A percentile compares a stretch with the other conserved stretches of the same genome.
Evolutionary conservation across 2,797 vertebrate genomes (phyloP).

Genomic region (Scleropages formosus): DNA sequence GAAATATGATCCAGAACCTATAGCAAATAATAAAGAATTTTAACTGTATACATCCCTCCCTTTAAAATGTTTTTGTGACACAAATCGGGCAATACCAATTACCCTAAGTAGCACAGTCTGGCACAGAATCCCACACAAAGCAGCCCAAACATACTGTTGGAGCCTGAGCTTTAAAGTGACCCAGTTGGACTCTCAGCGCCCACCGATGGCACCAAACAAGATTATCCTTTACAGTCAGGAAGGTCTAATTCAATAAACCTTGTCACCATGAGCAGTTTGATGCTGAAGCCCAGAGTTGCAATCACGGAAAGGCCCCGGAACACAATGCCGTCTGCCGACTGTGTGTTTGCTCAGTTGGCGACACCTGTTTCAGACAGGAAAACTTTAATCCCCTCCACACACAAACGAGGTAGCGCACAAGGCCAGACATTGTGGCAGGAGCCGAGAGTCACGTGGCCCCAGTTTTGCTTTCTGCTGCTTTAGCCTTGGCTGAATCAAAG

Average conservation of each 20-base stretch:
- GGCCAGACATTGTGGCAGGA: not conserved
- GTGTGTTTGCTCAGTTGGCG: constrained; percentile 64
- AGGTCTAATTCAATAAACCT: constrained; percentile 77
- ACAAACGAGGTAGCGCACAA: not conserved
- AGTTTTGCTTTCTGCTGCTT: not conserved
- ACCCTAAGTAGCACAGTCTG: too few species aligned
- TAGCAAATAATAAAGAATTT: too few species aligned
- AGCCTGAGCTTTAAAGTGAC: constrained; percentile 12
- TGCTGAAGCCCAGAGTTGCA: constrained; percentile 69
- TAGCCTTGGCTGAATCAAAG: not conserved
- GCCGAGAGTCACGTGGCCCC: not conserved
- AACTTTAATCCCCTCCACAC: constrained; percentile 60
- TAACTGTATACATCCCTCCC: too few species aligned
- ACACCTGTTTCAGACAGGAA: constrained; percentile 76
- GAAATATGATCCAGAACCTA: too few species aligned
- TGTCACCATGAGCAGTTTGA: constrained; percentile 75
- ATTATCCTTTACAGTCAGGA: constrained; percentile 77
- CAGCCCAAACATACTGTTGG: not conserved
- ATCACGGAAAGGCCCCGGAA: constrained; percentile 69
- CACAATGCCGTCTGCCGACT: constrained; percentile 67
- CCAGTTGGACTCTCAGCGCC: constrained; percentile 26
- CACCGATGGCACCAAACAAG: constrained; percentile 65
- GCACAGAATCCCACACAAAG: not conserved
- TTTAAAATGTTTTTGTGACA: too few species aligned
- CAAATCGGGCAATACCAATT: too few species aligned